Evolutionary conservation across 1,140 invertebrate genomes (phyloP), one percentile per base, ranked within the genome.

Genomic region (Drosophila setifemur): DNA sequence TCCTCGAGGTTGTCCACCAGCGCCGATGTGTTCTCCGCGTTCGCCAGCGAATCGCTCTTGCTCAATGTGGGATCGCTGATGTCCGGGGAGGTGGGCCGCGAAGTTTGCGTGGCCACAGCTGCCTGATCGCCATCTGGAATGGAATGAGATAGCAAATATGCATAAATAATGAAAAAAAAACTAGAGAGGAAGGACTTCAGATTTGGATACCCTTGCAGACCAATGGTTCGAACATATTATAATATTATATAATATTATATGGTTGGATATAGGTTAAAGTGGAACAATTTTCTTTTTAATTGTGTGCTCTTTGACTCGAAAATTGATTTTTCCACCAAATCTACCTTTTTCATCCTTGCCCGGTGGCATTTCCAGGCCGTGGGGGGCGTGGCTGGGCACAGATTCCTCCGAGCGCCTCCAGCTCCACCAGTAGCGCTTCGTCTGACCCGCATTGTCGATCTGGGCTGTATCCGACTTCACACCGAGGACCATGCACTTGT

Each of bases 361-460:
- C 4, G 40, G 11, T 2, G 45, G 12, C 1, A 42, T 8, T 7
- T 26, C 77, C 23, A 47, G 61, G 12, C n/a, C 77, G 21, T 39
- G 50, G 37, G 9, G 53, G 1, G 25, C 43, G 12, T 60, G 70
- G 26, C 37, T 79, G 21, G 54, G 91, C 73, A 25, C 81, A 1
- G 81, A 81, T 0, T 92, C 91, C 43, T 91, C 85, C 9, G 93
- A 92, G 18, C 95, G 92, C 14, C 95, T 90, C 95, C 95, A 96
- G 88, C 92, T 93, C 92, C 95, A 96, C 95, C 95, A 95, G 3
- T 93, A 94, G 78, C 92, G 91, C 52, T 78, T 89, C 4, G 89
- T 76, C 49, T 90, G 89, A 90, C 68, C 78, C 6, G 28, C 75
- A 39, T 37, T 89, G 47, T 89, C 89, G 2, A 55, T 43, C 43